Evolutionary conservation across 2,888 invertebrate species (phyloP).

Genomic region (Adela reaumurella): DNA sequence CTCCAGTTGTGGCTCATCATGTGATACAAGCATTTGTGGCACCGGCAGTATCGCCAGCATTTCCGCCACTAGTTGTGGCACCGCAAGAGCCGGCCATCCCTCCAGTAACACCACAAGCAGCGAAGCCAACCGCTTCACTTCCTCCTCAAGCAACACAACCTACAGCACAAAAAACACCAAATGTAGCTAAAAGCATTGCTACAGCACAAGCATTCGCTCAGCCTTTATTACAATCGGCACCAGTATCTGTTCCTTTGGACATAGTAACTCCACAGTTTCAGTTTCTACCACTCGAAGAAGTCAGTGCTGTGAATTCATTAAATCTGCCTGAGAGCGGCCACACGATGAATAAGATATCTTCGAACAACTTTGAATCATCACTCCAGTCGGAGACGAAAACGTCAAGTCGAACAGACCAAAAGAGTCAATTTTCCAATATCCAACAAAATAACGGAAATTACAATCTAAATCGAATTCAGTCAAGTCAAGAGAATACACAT

Average conservation of each 20-base stretch:
- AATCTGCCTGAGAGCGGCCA: not conserved
- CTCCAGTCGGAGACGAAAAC: not conserved
- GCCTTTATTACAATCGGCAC: conserved; percentile 16
- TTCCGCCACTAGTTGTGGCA: conserved; percentile 16
- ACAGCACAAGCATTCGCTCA: conserved; percentile 35
- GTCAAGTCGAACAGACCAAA: not conserved
- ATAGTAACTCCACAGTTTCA: not conserved
- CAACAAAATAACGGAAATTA: no score
- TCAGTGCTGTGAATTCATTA: not conserved
- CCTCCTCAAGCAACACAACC: no score
- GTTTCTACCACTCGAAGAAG: not conserved
- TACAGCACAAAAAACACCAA: no score
- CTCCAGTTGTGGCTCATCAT: conserved; percentile 8
- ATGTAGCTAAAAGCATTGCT: no score
- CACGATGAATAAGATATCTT: not conserved
- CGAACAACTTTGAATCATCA: not conserved
- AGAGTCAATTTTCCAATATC: no score
- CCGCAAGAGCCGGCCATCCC: conserved; percentile 3
- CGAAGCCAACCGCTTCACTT: conserved; percentile 5
- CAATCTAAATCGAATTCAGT: no score
- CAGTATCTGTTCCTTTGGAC: not conserved
- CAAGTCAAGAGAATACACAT: no score
- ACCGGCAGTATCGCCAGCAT: conserved; percentile 2
- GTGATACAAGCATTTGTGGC: no score
- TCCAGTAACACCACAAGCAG: conserved; percentile 12